These are phyloP conservation scores for Aeoliscus strigatus DNA, from an alignment of 2,797 vertebrate genomes.

Conservation along the genomic window DNA sequence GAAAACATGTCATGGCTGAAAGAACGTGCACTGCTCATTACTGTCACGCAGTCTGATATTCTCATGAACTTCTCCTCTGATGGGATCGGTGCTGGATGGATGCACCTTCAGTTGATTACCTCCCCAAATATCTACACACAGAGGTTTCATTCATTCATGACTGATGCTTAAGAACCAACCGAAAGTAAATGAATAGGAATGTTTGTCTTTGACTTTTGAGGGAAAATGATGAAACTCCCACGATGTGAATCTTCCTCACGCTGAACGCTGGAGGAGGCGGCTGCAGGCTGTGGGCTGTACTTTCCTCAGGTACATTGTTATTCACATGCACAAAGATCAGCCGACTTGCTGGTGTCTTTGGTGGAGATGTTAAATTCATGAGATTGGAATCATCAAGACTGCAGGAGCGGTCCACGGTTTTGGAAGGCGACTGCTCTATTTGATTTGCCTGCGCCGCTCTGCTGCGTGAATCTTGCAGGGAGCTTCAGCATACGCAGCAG, in stretches of 20 bases:
- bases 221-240: too few relatives aligned
- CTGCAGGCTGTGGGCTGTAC: slow-evolving; percentile 20
- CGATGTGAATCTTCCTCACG: slow-evolving; percentile 8
- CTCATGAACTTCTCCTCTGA: too few relatives aligned
- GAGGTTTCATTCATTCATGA: too few relatives aligned
- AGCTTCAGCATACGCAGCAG: slow-evolving; percentile 30
- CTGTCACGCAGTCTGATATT: too few relatives aligned
- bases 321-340: slow-evolving; percentile 15
- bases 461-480: slow-evolving; percentile 38
- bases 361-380: slow-evolving; percentile 58
- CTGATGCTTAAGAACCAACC: too few relatives aligned
- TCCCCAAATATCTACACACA: too few relatives aligned
- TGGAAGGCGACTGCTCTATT: slow-evolving; percentile 29
- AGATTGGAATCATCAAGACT: slow-evolving; percentile 54
- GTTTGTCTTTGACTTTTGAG: too few relatives aligned
- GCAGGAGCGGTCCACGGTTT: slow-evolving; percentile 20
- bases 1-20: too few relatives aligned
- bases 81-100: too few relatives aligned
- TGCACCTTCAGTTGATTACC: too few relatives aligned
- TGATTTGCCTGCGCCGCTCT: slow-evolving; percentile 24
- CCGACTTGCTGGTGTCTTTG: slow-evolving; percentile 44
- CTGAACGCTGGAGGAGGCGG: background rate
- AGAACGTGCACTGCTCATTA: too few relatives aligned
- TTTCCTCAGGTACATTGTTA: slow-evolving; percentile 33
- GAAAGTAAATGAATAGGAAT: too few relatives aligned